These are phyloP conservation scores for Parnassius mnemosyne DNA, from an alignment of 2,888 invertebrate species.

Conservation along the genomic window DNA sequence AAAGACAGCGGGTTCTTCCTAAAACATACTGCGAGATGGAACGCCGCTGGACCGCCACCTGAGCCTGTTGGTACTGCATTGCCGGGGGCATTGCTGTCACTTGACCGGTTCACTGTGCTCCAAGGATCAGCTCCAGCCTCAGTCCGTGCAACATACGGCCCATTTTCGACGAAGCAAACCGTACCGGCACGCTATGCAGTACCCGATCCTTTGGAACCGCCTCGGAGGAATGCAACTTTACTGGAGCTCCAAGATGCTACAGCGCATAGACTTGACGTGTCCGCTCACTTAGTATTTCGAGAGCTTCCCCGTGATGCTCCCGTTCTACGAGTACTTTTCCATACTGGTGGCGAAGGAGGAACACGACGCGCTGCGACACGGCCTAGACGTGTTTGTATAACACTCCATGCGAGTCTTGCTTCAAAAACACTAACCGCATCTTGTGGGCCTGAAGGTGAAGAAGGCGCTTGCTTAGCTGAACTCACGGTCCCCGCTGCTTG, in stretches of 20 bases:
- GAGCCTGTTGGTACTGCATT: slow-evolving; percentile 72
- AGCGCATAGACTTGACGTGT: slow-evolving; percentile 91
- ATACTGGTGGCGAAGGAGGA: slow-evolving; percentile 93
- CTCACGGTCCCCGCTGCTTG: slow-evolving; percentile 93
- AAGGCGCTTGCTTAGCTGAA: slow-evolving; percentile 95
- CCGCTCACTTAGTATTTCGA: slow-evolving; percentile 94
- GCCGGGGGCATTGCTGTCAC: slow-evolving; percentile 86
- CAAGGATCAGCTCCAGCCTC: slow-evolving; percentile 95
- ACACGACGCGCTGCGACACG: slow-evolving; percentile 85
- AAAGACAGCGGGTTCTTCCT: slow-evolving; percentile 95
- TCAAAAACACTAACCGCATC: slow-evolving; percentile 87
- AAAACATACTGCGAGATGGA: slow-evolving; percentile 89
- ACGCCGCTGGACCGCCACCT: slow-evolving; percentile 75
- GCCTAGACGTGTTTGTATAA: slow-evolving; percentile 89
- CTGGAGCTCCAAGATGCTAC: slow-evolving; percentile 82
- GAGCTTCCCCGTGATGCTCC: slow-evolving; percentile 94
- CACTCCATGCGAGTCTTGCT: slow-evolving; percentile 86
- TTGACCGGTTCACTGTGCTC: slow-evolving; percentile 94
- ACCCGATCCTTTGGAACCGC: slow-evolving; percentile 88
- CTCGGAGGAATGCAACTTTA: slow-evolving; percentile 80
- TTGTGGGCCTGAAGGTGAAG: slow-evolving; percentile 96
- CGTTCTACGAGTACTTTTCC: slow-evolving; percentile 94
- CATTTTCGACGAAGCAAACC: slow-evolving; percentile 96
- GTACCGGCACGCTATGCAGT: slow-evolving; percentile 94
- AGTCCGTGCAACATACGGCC: slow-evolving; percentile 95